Evolutionary conservation across 2,888 invertebrate genomes (phyloP), one percentile per base, ranked within the genome.

Genomic region (Unio delphinus): DNA sequence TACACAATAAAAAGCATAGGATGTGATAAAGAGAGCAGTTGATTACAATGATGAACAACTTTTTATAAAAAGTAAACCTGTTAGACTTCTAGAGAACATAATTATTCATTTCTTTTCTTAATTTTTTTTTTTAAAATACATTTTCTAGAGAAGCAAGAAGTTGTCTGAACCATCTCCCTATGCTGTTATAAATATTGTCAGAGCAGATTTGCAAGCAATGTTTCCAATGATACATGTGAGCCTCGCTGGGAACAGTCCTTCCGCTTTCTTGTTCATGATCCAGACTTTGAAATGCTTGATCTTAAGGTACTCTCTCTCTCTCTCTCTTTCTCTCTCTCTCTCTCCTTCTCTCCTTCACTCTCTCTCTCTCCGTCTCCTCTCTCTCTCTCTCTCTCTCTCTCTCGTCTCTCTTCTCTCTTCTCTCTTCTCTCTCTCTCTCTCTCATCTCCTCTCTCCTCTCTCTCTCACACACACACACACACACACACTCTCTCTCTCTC

Each of bases 201-300:
- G 65, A 76, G 82, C 64, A 84, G 84, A 56, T 67, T 80, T 62
- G 80, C 82, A 63, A 90, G 86, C 23, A 77, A 72, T 5, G 71
- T 86, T 18, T 83, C 82, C 54, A 69, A 80, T 34, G 89, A 96
- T 79, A 96, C 95, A 0, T 95, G 94, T 79, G 94, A 95, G 87
- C 99, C 99, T 0, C 95, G 97, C 65, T 99, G 95, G 94, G 98
- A 98, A 90, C 95, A 96, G 89, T 96, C 97, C 11, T 97, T 97
- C 90, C 94, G 96, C 3, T 98, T 98, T 91, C 93, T 98, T 58
- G 95, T 98, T 4, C 93, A 94, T 80, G 96, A 98, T 91, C 97
- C 98, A 0, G 95, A 96, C 88, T 94, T 95, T 54, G 96, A 98
- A 87, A 93, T 94, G 20, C 89, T 99, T 26, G 94, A 95, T 79